phyloP scores from a whole-genome alignment of 2,113 vertebrate genomes.

The Coryphaenoides rupestris region DNA sequence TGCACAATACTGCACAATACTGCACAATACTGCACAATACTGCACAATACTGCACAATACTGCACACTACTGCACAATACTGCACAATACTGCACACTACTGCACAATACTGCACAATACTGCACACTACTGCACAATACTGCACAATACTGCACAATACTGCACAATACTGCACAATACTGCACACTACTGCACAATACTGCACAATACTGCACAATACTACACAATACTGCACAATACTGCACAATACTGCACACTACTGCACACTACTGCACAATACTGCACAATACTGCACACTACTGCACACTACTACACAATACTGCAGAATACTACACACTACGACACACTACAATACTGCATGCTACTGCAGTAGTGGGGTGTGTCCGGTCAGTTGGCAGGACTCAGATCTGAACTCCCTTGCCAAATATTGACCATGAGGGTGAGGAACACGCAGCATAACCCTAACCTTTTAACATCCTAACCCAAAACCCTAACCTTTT shows the following conservation, averaged over 20 bases:
- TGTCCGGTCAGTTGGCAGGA: background rate
- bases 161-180: no score
- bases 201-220: background rate
- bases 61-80: background rate
- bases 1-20: no score
- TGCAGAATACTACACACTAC: background rate
- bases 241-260: no score
- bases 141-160: no score
- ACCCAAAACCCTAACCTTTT: background rate
- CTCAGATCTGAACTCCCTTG: conserved; percentile 40
- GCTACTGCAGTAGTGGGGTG: no score
- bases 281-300: no score
- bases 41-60: background rate
- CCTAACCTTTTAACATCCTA: background rate
- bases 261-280: no score
- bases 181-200: background rate
- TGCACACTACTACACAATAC: background rate
- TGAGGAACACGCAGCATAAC: conserved; percentile 21
- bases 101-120: background rate
- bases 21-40: no score
- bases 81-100: background rate
- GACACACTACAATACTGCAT: background rate
- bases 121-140: no score
- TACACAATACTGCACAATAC: no score
- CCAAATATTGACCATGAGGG: conserved; percentile 68